Evolutionary conservation across 2,888 invertebrate species (phyloP), one percentile per base, ranked within the genome.

Genomic region (Watsonalla cultraria): DNA sequence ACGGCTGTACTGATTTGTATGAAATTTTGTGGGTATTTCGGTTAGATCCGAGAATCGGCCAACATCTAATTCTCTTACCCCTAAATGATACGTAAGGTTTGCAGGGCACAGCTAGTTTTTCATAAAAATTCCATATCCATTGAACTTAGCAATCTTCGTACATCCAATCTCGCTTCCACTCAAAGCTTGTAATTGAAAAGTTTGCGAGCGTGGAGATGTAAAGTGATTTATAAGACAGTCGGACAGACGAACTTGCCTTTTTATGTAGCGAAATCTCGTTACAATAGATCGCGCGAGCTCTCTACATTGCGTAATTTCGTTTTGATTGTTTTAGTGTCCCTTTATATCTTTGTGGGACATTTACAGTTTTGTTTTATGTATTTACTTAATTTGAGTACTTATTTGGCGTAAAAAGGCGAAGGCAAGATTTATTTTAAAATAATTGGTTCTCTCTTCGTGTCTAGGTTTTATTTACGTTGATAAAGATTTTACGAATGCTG

Each of bases 211-310:
- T 64, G 67, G 79, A 83, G 84, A 82, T 85, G 84, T 82, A 85
- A 88, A 86, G 86, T 87, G 88, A 88, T 89, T 87, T 86, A 88
- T 84, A 86, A 85, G 82, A 82, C 82, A 80, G 83, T 80, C 75
- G 74, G 81, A 80, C 79, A 75, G 80, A 76, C 70, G 76, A 76
- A 74, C 80, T 72, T 70, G 67, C 37, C 81, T 82, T 83, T 83
- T 80, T 79, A 74, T 78, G 68, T 66, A 66, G 61, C 74, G 61
- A 74, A 82, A 78, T 76, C 74, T 76, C 62, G 72, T 78, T 76
- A 78, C 75, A 76, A 72, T 68, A 67, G 62, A 55, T 58, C 60
- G 55, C 58, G 61, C 57, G 65, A 62, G 59, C 59, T 58, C 14
- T 46, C 42, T 51, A 52, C 52, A 51, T 52, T 46, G 37, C 55